These are phyloP conservation scores for Puffinus mauretanicus DNA, from an alignment of 2,113 vertebrate species.

Conservation along the genomic window DNA sequence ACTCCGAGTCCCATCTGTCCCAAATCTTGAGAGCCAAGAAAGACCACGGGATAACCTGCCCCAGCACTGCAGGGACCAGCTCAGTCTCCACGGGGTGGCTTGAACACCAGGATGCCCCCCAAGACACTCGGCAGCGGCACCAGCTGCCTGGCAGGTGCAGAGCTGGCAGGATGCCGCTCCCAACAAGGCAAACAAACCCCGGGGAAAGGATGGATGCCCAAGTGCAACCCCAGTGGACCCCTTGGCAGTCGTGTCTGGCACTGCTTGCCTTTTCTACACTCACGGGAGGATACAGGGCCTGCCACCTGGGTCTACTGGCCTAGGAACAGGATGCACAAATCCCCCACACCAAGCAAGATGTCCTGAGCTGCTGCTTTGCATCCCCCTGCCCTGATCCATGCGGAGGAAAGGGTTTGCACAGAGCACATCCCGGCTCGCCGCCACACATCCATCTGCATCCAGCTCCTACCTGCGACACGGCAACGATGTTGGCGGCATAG, in stretches of 20 bases:
- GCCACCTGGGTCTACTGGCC: neutral
- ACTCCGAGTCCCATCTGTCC: neutral
- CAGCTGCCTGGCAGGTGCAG: neutral
- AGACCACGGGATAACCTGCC: neutral
- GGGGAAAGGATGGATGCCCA: neutral
- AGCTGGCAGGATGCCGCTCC: neutral
- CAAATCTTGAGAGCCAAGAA: constrained; percentile 32
- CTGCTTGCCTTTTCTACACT: neutral
- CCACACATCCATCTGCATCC: neutral
- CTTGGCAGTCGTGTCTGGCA: neutral
- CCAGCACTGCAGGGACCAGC: neutral
- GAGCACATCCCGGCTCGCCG: neutral
- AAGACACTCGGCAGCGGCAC: neutral
- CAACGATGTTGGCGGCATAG: constrained; percentile 95
- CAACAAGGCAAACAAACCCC: neutral
- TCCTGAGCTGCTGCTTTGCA: neutral
- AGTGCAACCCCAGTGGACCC: neutral
- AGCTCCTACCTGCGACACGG: constrained; percentile 90
- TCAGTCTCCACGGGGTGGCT: neutral
- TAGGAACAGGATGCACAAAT: neutral
- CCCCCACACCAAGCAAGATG: neutral
- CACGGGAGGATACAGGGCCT: neutral
- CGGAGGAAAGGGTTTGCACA: neutral
- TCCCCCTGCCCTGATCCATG: neutral
- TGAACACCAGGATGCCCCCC: neutral